Evolutionary conservation across 64 coral and sea anemone species (phyloP).

Genomic region (Exaiptasia diaphana): DNA sequence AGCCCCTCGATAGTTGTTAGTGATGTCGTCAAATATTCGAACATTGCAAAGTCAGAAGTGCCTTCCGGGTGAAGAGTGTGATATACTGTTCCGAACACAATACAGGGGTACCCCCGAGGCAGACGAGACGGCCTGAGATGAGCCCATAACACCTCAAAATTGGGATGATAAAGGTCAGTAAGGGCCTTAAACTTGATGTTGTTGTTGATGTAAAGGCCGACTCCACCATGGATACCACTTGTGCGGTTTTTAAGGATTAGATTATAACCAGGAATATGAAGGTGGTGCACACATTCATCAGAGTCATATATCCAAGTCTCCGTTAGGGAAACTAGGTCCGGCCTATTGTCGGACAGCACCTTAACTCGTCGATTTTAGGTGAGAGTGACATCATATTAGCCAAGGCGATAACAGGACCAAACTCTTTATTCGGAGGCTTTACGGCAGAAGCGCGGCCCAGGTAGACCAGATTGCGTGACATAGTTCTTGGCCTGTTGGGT

Average conservation of each 20-base stretch:
- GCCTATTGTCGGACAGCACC: conserved; percentile 38
- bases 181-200: conserved; percentile 58
- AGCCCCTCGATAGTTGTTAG: conserved; percentile 21
- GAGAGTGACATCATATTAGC: conserved; percentile 72
- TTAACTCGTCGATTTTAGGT: conserved; percentile 53
- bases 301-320: conserved; percentile 59
- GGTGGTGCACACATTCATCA: conserved; percentile 28
- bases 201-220: conserved; percentile 39
- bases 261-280: conserved; percentile 38
- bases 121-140: conserved; percentile 49
- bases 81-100: conserved; percentile 55
- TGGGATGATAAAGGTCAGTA: conserved; percentile 59
- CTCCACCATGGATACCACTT: conserved; percentile 28
- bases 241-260: conserved; percentile 50
- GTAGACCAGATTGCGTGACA: conserved; percentile 15
- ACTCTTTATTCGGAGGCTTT: background rate
- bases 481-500: conserved; percentile 23
- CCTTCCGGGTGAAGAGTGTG: conserved; percentile 37
- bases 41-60: background rate
- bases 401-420: conserved; percentile 30
- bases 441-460: background rate
- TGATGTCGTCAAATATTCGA: background rate
- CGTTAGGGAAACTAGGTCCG: conserved; percentile 47
- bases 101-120: conserved; percentile 43
- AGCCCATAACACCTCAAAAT: conserved; percentile 57